Evolutionary conservation across 2,113 vertebrate species (phyloP).

Genomic region (Ceuthmochares aereus): DNA sequence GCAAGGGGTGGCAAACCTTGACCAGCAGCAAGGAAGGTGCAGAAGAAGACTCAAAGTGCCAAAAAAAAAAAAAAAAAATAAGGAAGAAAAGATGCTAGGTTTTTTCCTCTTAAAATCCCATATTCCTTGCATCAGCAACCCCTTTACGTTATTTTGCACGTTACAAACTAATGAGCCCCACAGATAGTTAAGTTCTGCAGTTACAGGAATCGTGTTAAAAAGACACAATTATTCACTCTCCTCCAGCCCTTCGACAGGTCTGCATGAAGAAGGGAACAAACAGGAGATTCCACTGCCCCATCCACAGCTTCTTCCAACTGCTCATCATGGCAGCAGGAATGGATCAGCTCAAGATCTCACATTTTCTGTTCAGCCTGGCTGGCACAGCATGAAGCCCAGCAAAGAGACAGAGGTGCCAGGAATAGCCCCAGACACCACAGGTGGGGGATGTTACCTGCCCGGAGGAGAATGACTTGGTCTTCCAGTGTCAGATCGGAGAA

Average conservation of each 20-base stretch:
- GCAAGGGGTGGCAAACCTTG: neutral
- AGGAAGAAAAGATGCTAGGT: fast-evolving
- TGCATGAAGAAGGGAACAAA: neutral
- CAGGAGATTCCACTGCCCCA: neutral
- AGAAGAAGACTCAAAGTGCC: neutral
- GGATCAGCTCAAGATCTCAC: neutral
- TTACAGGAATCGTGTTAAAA: neutral
- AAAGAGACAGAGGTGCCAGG: neutral
- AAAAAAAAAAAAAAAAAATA: neutral
- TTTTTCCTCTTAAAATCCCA: neutral
- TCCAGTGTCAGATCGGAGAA: conserved; percentile 92
- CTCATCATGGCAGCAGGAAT: neutral
- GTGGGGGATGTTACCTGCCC: conserved; percentile 82
- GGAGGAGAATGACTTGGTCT: conserved; percentile 94
- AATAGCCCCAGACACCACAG: neutral
- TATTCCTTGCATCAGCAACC: neutral
- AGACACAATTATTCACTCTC: neutral
- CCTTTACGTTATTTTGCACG: neutral
- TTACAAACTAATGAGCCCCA: no score
- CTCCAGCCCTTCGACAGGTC: neutral
- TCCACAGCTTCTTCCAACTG: neutral
- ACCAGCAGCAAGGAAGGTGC: neutral
- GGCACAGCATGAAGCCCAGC: neutral
- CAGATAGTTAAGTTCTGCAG: neutral
- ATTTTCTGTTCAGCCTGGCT: neutral